Conservation (phyloP, 1,140 invertebrate genomes). For the Grapholita molesta region DNA sequence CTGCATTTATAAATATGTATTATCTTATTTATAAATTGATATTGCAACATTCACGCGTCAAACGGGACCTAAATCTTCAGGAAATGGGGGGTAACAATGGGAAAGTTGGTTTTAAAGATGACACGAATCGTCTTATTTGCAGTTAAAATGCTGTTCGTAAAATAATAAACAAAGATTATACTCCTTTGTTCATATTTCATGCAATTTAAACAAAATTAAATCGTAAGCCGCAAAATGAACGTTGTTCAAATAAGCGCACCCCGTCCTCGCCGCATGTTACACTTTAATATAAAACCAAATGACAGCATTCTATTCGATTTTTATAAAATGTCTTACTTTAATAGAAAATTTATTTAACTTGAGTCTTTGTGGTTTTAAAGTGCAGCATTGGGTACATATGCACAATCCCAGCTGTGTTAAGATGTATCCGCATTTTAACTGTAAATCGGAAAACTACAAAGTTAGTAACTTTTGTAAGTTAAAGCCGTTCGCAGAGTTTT, state of each 20-base stretch:
- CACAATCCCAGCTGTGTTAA: not conserved
- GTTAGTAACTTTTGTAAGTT: not conserved
- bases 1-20: too few relatives aligned
- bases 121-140: too few relatives aligned
- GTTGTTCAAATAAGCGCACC: not conserved
- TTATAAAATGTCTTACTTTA: not conserved
- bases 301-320: not conserved
- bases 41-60: too few relatives aligned
- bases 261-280: not conserved
- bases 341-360: not conserved
- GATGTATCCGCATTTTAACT: constrained; percentile 4
- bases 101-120: too few relatives aligned
- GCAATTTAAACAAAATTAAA: not conserved
- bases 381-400: not conserved
- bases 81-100: too few relatives aligned
- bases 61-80: too few relatives aligned
- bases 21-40: too few relatives aligned
- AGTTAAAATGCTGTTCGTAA: too few relatives aligned
- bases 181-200: not conserved
- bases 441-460: not conserved
- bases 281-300: constrained; percentile 17
- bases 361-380: not conserved
- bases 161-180: too few relatives aligned
- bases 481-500: not conserved
- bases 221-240: not conserved